Percentiles rank a stretch among this genome's conserved stretches.
Conservation (phyloP, 2,888 invertebrate species). For the Folsomia candida region DNA sequence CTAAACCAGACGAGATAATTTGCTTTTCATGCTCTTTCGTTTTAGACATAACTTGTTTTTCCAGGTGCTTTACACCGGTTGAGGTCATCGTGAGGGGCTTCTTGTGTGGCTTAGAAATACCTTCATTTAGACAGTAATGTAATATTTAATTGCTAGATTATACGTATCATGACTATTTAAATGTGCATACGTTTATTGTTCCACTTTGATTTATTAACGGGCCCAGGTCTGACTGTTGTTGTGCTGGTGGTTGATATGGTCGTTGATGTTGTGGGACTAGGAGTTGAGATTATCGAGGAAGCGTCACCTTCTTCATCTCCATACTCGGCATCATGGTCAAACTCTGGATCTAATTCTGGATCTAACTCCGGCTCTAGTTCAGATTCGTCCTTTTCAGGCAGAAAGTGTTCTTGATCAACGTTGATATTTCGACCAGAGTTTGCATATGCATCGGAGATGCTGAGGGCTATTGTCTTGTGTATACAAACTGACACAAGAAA, state of each 20-base stretch:
- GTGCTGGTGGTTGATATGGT: not conserved
- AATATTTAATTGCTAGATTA: no score
- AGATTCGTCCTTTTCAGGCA: not conserved
- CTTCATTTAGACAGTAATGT: no score
- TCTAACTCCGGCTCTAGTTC: not conserved
- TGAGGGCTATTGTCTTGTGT: not conserved
- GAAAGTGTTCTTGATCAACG: not conserved
- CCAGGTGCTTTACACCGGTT: no score
- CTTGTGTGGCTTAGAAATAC: no score
- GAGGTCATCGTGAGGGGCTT: no score
- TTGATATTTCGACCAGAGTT: not conserved
- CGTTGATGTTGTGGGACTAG: not conserved
- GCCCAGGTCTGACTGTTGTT: not conserved
- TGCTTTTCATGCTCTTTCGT: no score
- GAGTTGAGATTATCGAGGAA: not conserved
- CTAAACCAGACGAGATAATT: no score
- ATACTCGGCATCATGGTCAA: not conserved
- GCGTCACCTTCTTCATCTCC: not conserved
- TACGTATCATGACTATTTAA: not conserved
- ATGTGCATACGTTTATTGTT: not conserved
- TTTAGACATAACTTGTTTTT: no score
- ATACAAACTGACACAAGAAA: not conserved
- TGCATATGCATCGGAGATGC: not conserved
- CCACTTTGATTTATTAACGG: not conserved
- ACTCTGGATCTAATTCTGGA: no score